Percentiles rank a stretch among this genome's conserved stretches.
Evolutionary conservation across 2,113 vertebrate species (phyloP).

Genomic region (Plecotus auritus): DNA sequence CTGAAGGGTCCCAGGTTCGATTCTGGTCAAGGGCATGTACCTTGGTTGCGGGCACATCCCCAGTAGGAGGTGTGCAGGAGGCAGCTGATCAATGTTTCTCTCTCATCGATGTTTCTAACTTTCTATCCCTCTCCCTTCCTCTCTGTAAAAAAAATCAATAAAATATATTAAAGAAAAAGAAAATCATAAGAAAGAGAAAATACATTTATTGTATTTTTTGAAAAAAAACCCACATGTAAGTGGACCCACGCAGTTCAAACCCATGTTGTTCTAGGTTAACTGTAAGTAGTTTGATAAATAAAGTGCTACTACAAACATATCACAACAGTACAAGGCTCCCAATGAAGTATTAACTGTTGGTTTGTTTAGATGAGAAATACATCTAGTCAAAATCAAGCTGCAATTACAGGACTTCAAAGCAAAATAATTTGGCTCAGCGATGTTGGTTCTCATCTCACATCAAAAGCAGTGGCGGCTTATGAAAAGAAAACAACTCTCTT

Average conservation of each 20-base stretch:
- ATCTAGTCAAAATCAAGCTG: slow-evolving; percentile 56
- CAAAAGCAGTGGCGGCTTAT: slow-evolving; percentile 69
- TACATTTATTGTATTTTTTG: background rate
- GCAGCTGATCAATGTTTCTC: no score
- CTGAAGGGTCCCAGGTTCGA: no score
- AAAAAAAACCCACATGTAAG: background rate
- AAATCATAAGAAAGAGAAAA: background rate
- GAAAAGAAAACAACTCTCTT: slow-evolving; percentile 56
- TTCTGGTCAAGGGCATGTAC: no score
- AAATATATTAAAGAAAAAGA: no score
- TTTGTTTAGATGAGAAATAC: slow-evolving; percentile 71
- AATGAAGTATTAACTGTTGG: slow-evolving; percentile 68
- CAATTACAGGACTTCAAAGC: slow-evolving; percentile 62
- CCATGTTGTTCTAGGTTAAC: background rate
- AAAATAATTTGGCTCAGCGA: slow-evolving; percentile 8
- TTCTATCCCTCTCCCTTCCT: no score
- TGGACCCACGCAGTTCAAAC: background rate
- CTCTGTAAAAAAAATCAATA: no score
- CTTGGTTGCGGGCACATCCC: no score
- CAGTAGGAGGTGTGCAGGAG: no score
- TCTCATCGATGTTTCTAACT: no score
- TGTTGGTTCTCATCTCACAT: slow-evolving; percentile 64
- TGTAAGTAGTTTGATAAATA: slow-evolving; percentile 36
- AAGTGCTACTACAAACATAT: slow-evolving; percentile 54
- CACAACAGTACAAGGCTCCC: slow-evolving; percentile 38